Base-by-base conservation (phyloP, 2,113 vertebrate genomes). In the Plectropomus leopardus region DNA sequence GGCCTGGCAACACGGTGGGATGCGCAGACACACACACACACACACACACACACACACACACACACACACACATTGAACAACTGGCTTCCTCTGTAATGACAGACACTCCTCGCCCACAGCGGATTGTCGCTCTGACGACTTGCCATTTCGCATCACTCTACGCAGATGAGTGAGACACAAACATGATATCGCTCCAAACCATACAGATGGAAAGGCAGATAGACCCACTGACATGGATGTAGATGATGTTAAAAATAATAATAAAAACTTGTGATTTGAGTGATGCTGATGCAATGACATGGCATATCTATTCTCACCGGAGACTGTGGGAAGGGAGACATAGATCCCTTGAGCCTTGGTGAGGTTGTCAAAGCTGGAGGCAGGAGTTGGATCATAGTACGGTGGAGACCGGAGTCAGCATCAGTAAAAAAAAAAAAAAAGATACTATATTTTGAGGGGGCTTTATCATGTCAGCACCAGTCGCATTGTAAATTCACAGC, bases 101-200 rank as follows among this genome's bases (percentile, higher is more conserved):
- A 84, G 70, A 83, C 84, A 88, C 71, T 84, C 76, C 45, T 87
- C 50, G 89, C 91, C 92, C 59, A 74, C 84, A 88, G 92, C 87
- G 24, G 51, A 68, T 72, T 87, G 88, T 80, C 82, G 50, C 51
- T 79, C 88, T 86, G 88, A 89, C 83, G 59, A 86, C 86, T 90
- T 91, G 90, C 89, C 91, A 92, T 89, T 88, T 90, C 87, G 66
- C 85, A 92, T 93, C 89, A 91, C 73, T 91, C 86, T 36, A 68
- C 24, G 7, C 73, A 76, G 80, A 84, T 78, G 87, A 90, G 80
- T 59, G 84, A 79, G 85, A 86, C 83, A 80, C 85, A 88, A 91
- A 91, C 89, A 92, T 47, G 40, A 84, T 68, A 89, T 83, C 11
- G 92, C 89, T 89, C 83, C 84, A 77, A 90, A 88, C 75, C 88